Conservation (phyloP, 2,797 vertebrate genomes). For the Spinibarbus caldwelli region DNA sequence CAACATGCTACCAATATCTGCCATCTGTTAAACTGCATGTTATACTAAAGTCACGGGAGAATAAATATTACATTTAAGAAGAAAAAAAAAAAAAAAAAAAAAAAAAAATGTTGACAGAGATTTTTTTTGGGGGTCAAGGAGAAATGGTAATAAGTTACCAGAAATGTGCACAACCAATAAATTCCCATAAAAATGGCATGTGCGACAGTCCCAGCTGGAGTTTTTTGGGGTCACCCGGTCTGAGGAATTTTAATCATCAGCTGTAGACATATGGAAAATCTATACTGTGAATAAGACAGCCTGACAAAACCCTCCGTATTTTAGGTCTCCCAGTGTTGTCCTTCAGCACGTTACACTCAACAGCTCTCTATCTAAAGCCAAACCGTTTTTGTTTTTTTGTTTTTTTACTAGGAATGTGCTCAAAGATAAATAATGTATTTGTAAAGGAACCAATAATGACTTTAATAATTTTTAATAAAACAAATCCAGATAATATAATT, state of each 20-base stretch:
- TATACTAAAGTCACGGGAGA: not conserved
- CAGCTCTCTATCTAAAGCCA: not conserved
- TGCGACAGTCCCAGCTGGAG: slow-evolving; percentile 52
- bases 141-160: slow-evolving; percentile 35
- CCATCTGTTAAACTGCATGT: slow-evolving; percentile 4
- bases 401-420: not conserved
- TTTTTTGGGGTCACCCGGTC: slow-evolving; percentile 35
- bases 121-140: slow-evolving; percentile 48
- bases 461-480: not conserved
- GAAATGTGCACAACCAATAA: slow-evolving; percentile 51
- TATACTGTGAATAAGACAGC: slow-evolving; percentile 47
- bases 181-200: slow-evolving; percentile 53
- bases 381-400: not conserved
- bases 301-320: slow-evolving; percentile 41
- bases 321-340: slow-evolving; percentile 42
- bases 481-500: not conserved
- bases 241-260: slow-evolving; percentile 46
- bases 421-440: not conserved
- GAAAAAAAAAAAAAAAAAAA: not conserved
- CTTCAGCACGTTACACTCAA: slow-evolving; percentile 39
- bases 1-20: not conserved
- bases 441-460: not conserved
- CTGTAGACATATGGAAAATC: slow-evolving; percentile 59
- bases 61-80: not conserved
- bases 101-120: not conserved